These are phyloP conservation scores for Harpagoxenus sublaevis DNA, from an alignment of 2,888 invertebrate species.

Conservation along the genomic window DNA sequence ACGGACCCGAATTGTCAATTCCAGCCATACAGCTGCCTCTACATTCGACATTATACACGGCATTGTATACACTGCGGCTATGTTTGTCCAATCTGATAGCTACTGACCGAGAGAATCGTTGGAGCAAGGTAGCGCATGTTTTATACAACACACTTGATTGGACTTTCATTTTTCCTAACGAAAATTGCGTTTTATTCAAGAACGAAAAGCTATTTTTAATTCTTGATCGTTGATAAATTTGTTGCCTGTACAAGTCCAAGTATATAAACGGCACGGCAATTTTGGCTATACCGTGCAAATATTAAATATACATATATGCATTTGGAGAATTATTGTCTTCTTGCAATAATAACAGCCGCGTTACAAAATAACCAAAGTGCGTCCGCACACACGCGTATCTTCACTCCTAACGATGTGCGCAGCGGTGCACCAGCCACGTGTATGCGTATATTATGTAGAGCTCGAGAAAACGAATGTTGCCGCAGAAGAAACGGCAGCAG, in stretches of 20 bases:
- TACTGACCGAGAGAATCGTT: not conserved
- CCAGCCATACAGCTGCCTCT: slow-evolving; percentile 51
- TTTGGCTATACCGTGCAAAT: not conserved
- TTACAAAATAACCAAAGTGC: slow-evolving; percentile 61
- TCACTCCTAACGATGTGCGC: slow-evolving; percentile 29
- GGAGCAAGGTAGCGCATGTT: not conserved
- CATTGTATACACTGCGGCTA: slow-evolving; percentile 51
- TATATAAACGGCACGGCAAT: not conserved
- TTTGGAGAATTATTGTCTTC: not conserved
- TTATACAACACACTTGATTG: not conserved
- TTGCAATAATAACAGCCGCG: slow-evolving; percentile 50
- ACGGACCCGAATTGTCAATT: slow-evolving; percentile 66
- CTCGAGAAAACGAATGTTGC: slow-evolving; percentile 2
- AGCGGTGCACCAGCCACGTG: slow-evolving; percentile 32
- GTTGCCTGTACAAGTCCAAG: not conserved
- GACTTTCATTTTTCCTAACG: not conserved
- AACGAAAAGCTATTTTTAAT: not conserved
- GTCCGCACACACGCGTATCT: slow-evolving; percentile 51
- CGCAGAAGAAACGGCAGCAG: not conserved
- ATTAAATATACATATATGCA: not conserved
- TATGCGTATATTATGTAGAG: slow-evolving; percentile 41
- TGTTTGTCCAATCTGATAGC: slow-evolving; percentile 69
- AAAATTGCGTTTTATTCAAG: not conserved
- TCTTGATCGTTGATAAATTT: not conserved
- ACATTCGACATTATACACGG: slow-evolving; percentile 59